A percentile compares a stretch with the other conserved stretches of the same genome.
phyloP scores from a whole-genome alignment of 2,113 vertebrate species.

The Leptobrachium ailaonicum region DNA sequence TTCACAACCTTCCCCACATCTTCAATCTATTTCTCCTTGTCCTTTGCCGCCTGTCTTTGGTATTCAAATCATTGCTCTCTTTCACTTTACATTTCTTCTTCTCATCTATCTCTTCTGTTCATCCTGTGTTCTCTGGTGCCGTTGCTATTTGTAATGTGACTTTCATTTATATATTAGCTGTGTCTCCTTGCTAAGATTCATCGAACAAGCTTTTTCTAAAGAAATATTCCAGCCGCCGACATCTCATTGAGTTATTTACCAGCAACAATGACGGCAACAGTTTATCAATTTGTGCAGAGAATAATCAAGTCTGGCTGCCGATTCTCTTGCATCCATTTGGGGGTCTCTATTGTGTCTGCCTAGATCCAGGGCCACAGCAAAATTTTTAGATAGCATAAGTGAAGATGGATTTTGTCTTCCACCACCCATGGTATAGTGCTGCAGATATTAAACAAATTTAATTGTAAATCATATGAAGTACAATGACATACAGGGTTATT shows the following conservation, averaged over 20 bases:
- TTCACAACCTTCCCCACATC: neutral
- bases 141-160: conserved; percentile 21
- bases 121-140: conserved; percentile 20
- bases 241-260: conserved; percentile 27
- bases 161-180: conserved; percentile 41
- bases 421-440: too few relatives aligned
- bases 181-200: conserved; percentile 29
- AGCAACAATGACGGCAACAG: neutral
- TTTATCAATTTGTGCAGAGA: conserved; percentile 9
- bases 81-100: conserved; percentile 36
- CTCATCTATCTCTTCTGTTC: conserved; percentile 32
- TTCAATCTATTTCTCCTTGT: neutral
- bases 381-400: too few relatives aligned
- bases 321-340: too few relatives aligned
- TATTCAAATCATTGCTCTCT: conserved; percentile 18
- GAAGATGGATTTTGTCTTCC: too few relatives aligned
- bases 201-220: conserved; percentile 29
- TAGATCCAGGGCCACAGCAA: too few relatives aligned
- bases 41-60: conserved; percentile 11
- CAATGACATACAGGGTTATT: too few relatives aligned
- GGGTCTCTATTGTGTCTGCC: too few relatives aligned
- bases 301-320: neutral
- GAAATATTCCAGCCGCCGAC: conserved; percentile 17
- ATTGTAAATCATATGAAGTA: too few relatives aligned
- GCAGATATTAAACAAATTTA: too few relatives aligned